Evolutionary conservation across 2,113 vertebrate genomes (phyloP).

Genomic region (Notiomystis cincta): DNA sequence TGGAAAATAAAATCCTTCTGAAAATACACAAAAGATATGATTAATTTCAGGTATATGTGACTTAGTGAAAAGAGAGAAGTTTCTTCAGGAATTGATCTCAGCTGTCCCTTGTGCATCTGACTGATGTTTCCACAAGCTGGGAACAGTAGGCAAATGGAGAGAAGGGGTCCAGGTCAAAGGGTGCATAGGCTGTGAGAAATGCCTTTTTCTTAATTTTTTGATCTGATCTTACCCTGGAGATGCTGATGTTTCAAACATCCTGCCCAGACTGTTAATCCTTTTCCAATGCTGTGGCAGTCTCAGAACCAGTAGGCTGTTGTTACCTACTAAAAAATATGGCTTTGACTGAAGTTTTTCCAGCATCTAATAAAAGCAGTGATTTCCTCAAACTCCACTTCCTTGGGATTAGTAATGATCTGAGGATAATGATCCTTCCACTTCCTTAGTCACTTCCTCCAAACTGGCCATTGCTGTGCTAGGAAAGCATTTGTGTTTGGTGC

Average conservation of each 20-base stretch:
- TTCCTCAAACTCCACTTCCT: neutral
- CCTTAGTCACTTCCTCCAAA: neutral
- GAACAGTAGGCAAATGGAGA: neutral
- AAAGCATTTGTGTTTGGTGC: neutral
- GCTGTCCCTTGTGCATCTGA: neutral
- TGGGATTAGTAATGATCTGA: neutral
- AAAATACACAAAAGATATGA: neutral
- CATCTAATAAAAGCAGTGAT: neutral
- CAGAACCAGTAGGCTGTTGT: neutral
- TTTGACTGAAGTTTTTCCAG: neutral
- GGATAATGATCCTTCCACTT: neutral
- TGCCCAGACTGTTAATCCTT: neutral
- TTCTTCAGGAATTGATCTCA: neutral
- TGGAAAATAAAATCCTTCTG: neutral
- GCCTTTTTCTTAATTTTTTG: neutral
- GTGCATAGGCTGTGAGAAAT: neutral
- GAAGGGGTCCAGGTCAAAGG: neutral
- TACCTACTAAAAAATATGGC: neutral
- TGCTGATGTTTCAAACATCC: neutral
- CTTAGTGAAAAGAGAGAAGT: neutral
- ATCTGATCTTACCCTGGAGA: neutral
- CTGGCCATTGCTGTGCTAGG: rapidly evolving
- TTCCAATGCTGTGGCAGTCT: neutral
- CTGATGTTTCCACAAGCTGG: neutral
- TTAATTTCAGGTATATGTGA: neutral